Evolutionary conservation across 2,888 invertebrate genomes (phyloP), one percentile per base, ranked within the genome.

Genomic region (Thyatira batis): DNA sequence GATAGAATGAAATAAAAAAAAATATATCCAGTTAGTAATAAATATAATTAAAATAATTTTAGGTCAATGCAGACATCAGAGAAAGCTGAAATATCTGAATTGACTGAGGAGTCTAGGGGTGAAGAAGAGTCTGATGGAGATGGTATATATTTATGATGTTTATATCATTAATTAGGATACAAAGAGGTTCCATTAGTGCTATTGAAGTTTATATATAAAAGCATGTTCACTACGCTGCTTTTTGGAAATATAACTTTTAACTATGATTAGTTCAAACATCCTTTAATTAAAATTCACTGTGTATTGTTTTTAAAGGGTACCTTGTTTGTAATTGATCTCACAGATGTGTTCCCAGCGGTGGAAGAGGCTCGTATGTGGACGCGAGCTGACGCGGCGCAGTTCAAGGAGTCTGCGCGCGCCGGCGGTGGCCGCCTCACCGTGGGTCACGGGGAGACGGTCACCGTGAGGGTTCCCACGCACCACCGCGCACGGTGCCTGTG

Each of bases 291-390:
- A 52, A 48, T 44, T 46, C 3, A 10, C 9, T 44, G n/a, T 33
- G 20, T 20, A 20, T 9, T 6, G 2, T 8, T 9, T 8, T 10
- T 28, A 28, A 28, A 10, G 2, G 27, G 2, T 1, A 9, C 2
- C 8, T 8, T 28, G 10, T 2, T 30, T 6, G 4, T 6, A 4
- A 5, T 13, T 3, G 5, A 3, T 4, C 1, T 33, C 5, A 39
- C 17, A 48, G 48, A 48, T 4, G 48, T 17, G 27, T 48, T 48
- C 28, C 48, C 48, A n/a, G 48, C 48, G 9, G 93, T 96, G 54
- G 93, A 94, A 30, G 93, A 95, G 23, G 97, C 99, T 0, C 97
- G 97, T 59, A 98, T 99, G 96, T 99, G 99, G 99, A 99, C 98
- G 0, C 94, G 97, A 33, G 88, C 92, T 2, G 98, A 98, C 65